phyloP scores from a whole-genome alignment of 2,797 vertebrate genomes.

The Discoglossus pictus region DNA sequence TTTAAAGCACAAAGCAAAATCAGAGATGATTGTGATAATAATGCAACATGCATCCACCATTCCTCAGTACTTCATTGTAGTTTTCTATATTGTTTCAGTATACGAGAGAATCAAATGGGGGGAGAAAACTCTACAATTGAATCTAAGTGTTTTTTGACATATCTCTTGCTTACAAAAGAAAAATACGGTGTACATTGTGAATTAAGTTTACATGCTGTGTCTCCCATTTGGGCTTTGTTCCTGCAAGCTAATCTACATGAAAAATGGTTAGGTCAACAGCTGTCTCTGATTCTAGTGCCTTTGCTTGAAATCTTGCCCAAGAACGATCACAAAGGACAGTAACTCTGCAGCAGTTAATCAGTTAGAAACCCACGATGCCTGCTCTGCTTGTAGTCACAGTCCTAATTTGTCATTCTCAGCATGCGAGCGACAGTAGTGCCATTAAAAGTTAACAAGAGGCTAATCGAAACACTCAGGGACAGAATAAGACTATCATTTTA shows the following conservation, averaged over 20 bases:
- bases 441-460: constrained; percentile 43
- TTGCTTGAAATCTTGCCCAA: constrained; percentile 68
- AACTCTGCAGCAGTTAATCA: constrained; percentile 63
- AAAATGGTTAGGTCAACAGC: constrained; percentile 63
- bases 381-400: constrained; percentile 39
- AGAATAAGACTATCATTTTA: constrained; percentile 39
- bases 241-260: constrained; percentile 58
- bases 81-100: too few species aligned
- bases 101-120: too few species aligned
- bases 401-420: constrained; percentile 48
- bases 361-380: constrained; percentile 59
- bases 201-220: constrained; percentile 41
- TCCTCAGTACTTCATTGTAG: too few species aligned
- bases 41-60: too few species aligned
- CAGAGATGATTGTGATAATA: too few species aligned
- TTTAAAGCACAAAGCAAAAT: too few species aligned
- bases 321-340: constrained; percentile 66
- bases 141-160: background rate
- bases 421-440: constrained; percentile 31
- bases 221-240: constrained; percentile 36
- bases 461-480: constrained; percentile 53
- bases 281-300: constrained; percentile 61
- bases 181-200: background rate
- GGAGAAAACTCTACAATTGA: too few species aligned
- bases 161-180: background rate